phyloP scores from a whole-genome alignment of 92 coral and sea anemone species.

The Epizoanthus scotinus region DNA sequence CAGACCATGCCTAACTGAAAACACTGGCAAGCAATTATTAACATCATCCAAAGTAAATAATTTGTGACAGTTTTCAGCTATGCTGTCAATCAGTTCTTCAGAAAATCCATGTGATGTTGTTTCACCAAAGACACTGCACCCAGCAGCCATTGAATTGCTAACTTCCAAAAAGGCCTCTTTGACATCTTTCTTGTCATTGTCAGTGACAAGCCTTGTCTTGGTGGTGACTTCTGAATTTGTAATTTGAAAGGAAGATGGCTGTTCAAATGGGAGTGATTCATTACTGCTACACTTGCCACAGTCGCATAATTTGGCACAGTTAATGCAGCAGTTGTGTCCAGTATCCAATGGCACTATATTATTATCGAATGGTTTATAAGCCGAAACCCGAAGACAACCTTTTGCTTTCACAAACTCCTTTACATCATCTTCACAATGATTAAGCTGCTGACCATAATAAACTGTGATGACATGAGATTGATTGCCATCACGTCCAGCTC shows the following conservation, averaged over 20 bases:
- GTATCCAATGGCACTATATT: neutral
- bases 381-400: slow-evolving; percentile 19
- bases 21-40: slow-evolving; percentile 34
- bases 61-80: slow-evolving; percentile 32
- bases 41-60: slow-evolving; percentile 41
- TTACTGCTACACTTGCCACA: neutral
- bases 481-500: slow-evolving; percentile 43
- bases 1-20: slow-evolving; percentile 14
- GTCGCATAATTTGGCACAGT: neutral
- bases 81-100: slow-evolving; percentile 27
- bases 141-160: neutral
- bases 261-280: no score
- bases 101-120: slow-evolving; percentile 31
- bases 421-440: slow-evolving; percentile 27
- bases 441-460: slow-evolving; percentile 37
- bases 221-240: neutral
- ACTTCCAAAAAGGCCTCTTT: slow-evolving; percentile 27
- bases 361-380: neutral
- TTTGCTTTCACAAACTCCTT: neutral
- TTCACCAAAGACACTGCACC: slow-evolving; percentile 26
- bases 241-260: no score
- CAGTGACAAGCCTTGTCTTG: slow-evolving; percentile 13
- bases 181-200: slow-evolving; percentile 29
- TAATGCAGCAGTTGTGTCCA: neutral
- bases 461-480: slow-evolving; percentile 14